A percentile compares a stretch with the other conserved stretches of the same genome.
These are phyloP conservation scores for Ondatra zibethicus DNA, from an alignment of 2,113 vertebrate genomes.

Conservation along the genomic window DNA sequence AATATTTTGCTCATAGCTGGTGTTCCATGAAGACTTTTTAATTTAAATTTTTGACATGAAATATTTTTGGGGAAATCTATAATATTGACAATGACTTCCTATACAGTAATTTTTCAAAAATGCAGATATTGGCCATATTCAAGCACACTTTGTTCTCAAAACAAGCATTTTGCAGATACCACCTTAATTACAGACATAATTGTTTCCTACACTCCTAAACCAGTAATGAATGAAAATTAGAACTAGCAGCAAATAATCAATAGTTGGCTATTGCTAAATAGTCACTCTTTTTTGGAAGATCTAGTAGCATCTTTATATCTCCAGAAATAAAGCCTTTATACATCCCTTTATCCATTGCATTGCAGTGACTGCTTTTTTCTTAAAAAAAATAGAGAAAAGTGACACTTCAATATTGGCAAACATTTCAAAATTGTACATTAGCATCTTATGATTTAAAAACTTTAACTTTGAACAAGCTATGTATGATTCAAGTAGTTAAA, in stretches of 20 bases:
- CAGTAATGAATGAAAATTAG: slow-evolving; percentile 46
- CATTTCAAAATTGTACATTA: not conserved
- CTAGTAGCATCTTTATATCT: not conserved
- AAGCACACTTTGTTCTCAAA: not conserved
- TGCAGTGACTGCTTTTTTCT: not conserved
- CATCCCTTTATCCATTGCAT: not conserved
- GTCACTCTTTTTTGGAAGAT: not conserved
- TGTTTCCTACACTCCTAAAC: slow-evolving; percentile 12
- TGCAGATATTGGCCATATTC: slow-evolving; percentile 17
- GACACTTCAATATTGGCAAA: not conserved
- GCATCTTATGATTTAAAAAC: not conserved
- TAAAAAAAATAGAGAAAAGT: not conserved
- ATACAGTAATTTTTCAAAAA: slow-evolving; percentile 44
- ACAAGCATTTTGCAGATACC: slow-evolving; percentile 32
- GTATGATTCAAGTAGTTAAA: not conserved
- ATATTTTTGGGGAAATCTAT: slow-evolving; percentile 48
- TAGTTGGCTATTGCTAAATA: slow-evolving; percentile 9
- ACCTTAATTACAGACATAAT: slow-evolving; percentile 39
- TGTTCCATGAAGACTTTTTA: not conserved
- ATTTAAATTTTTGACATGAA: not conserved
- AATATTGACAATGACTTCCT: not conserved
- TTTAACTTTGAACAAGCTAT: not conserved
- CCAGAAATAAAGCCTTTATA: not conserved
- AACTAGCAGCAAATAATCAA: slow-evolving; percentile 22
- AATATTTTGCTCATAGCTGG: not conserved